phyloP scores from a whole-genome alignment of 1,140 invertebrate genomes.

The Apis florea region DNA sequence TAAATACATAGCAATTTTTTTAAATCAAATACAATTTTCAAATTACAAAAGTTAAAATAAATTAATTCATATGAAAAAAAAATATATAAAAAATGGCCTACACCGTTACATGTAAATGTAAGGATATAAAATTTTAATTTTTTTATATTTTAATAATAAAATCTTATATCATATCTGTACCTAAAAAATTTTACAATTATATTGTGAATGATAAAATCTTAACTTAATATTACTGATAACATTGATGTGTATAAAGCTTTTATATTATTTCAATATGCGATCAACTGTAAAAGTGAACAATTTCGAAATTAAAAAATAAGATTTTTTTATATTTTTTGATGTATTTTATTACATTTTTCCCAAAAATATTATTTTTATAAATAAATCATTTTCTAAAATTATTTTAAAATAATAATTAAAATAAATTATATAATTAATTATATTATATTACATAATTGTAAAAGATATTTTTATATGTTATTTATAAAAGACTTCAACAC shows the following conservation, averaged over 20 bases:
- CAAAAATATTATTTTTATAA: not conserved
- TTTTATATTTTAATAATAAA: slow-evolving; percentile 39
- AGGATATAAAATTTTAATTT: slow-evolving; percentile 24
- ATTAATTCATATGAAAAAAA: slow-evolving; percentile 10
- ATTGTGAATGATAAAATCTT: slow-evolving; percentile 38
- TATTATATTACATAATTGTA: not conserved
- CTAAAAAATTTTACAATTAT: slow-evolving; percentile 45
- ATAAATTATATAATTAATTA: slow-evolving; percentile 4
- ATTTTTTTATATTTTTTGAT: slow-evolving; percentile 48
- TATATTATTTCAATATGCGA: slow-evolving; percentile 61
- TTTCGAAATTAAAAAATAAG: slow-evolving; percentile 52
- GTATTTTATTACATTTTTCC: slow-evolving; percentile 1
- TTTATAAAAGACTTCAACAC: not conserved
- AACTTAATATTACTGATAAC: slow-evolving; percentile 50
- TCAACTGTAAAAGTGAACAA: slow-evolving; percentile 56
- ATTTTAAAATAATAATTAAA: not conserved
- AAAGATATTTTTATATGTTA: not conserved
- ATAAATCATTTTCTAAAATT: not conserved
- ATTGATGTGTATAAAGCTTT: slow-evolving; percentile 62
- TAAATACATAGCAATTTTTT: not conserved
- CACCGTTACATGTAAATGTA: slow-evolving; percentile 35
- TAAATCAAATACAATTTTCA: slow-evolving; percentile 15
- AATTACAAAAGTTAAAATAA: slow-evolving; percentile 30
- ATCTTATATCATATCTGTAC: slow-evolving; percentile 43
- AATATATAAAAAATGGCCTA: slow-evolving; percentile 51